Conservation (phyloP, 2,888 invertebrate species). For the Caradrina kadenii region DNA sequence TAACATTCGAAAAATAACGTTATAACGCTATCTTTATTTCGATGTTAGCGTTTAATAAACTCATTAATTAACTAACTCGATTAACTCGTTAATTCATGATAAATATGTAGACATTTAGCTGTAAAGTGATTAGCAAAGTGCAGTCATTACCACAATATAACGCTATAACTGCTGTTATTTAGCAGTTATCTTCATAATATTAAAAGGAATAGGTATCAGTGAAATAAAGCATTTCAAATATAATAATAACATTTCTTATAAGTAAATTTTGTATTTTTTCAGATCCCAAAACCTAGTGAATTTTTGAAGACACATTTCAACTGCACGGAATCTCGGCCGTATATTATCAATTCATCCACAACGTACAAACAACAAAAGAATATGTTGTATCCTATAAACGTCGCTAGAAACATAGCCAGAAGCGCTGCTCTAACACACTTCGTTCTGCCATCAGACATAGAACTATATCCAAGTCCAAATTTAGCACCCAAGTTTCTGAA, state of each 20-base stretch:
- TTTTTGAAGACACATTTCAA: conserved; percentile 92
- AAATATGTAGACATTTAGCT: too few species aligned
- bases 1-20: too few species aligned
- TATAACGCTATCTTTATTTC: too few species aligned
- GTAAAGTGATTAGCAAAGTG: too few species aligned
- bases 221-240: background rate
- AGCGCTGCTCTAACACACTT: conserved; percentile 95
- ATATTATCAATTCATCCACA: conserved; percentile 91
- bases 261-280: conserved; percentile 67
- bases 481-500: conserved; percentile 95
- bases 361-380: conserved; percentile 95
- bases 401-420: conserved; percentile 96
- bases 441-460: conserved; percentile 96
- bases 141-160: too few species aligned
- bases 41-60: too few species aligned
- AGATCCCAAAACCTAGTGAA: conserved; percentile 93
- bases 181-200: too few species aligned
- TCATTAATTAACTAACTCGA: too few species aligned
- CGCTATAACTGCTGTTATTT: too few species aligned
- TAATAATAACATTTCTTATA: background rate
- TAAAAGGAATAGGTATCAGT: too few species aligned
- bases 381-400: conserved; percentile 96
- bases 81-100: too few species aligned
- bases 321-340: conserved; percentile 93
- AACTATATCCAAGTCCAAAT: conserved; percentile 96